Conservation (phyloP, 2,113 vertebrate genomes). For the Micromys minutus region DNA sequence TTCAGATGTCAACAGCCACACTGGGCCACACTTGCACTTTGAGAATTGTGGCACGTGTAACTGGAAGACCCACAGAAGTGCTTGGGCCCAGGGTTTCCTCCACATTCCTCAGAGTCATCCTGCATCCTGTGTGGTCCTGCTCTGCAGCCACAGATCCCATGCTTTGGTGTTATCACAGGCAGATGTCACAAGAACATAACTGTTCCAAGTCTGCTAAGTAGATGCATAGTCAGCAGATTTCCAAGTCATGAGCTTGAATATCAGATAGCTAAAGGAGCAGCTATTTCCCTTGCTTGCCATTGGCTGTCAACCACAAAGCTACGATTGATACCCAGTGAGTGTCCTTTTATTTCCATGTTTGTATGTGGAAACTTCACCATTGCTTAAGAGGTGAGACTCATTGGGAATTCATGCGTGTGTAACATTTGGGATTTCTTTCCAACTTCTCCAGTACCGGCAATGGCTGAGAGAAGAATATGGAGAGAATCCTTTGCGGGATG, state of each 20-base stretch:
- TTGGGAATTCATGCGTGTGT: not conserved
- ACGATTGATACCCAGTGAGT: not conserved
- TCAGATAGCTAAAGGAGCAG: not conserved
- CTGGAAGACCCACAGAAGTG: not conserved
- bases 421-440: slow-evolving; percentile 33
- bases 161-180: not conserved
- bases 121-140: not conserved
- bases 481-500: slow-evolving; percentile 91
- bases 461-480: slow-evolving; percentile 93
- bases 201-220: not conserved
- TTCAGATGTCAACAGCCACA: fast-evolving
- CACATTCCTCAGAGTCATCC: not conserved
- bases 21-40: not conserved
- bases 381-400: not conserved
- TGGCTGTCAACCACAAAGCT: not conserved
- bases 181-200: not conserved
- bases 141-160: too few species aligned
- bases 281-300: not conserved
- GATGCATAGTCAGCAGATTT: not conserved
- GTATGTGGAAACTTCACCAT: not conserved
- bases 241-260: not conserved
- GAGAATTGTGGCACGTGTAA: not conserved
- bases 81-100: fast-evolving
- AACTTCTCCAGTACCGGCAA: slow-evolving; percentile 88
- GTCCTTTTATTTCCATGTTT: not conserved